Evolutionary conservation across 2,113 vertebrate species (phyloP).

Genomic region (Ageneiosus marmoratus): DNA sequence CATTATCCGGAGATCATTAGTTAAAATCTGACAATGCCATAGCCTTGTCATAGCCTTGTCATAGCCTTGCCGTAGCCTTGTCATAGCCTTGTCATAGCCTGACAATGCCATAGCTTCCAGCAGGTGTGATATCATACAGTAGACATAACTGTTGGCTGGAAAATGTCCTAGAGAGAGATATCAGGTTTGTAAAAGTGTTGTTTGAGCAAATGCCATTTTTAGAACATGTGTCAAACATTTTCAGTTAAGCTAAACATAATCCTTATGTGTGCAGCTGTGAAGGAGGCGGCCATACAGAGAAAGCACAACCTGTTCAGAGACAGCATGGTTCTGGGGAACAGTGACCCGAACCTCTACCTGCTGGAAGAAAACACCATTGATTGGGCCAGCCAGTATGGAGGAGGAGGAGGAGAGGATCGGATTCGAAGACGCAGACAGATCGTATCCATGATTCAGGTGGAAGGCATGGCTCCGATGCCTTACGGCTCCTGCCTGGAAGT

Average conservation of each 20-base stretch:
- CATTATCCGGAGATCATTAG: no score
- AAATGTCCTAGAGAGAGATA: background rate
- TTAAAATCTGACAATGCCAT: no score
- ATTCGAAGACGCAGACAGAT: constrained; percentile 76
- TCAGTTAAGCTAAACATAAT: background rate
- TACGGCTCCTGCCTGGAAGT: constrained; percentile 75
- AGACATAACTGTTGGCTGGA: background rate
- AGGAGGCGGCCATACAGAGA: constrained; percentile 90
- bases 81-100: no score
- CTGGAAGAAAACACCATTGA: constrained; percentile 82
- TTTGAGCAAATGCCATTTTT: background rate
- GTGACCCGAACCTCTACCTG: constrained; percentile 90
- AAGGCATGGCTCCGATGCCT: constrained; percentile 72
- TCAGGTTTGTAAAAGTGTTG: background rate
- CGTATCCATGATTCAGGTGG: constrained; percentile 89
- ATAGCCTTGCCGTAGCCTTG: no score
- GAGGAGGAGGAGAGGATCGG: background rate
- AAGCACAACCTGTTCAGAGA: constrained; percentile 94
- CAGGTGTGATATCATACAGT: background rate
- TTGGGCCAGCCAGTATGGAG: constrained; percentile 79
- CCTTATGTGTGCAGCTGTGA: constrained; percentile 79
- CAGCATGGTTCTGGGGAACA: constrained; percentile 90
- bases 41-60: no score
- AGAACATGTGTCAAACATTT: background rate
- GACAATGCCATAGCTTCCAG: background rate